Percentiles rank a stretch among this genome's conserved stretches.
Conservation (phyloP, 2,888 invertebrate species). For the Brachyopa scutellaris region DNA sequence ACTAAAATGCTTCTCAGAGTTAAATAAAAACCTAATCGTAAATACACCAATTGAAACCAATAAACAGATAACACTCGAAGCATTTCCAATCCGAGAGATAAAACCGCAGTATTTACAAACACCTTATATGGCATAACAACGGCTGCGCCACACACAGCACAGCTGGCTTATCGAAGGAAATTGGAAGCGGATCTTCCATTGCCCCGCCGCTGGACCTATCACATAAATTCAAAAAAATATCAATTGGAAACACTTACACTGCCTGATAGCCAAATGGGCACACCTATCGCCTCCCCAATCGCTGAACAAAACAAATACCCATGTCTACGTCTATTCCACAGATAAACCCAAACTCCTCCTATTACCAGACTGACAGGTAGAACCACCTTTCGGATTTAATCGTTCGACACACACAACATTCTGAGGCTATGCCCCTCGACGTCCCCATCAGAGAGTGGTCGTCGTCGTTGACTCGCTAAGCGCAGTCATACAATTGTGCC, state of each 20-base stretch:
- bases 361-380: slow-evolving; percentile 71
- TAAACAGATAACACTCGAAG: slow-evolving; percentile 42
- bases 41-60: slow-evolving; percentile 50
- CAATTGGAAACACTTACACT: slow-evolving; percentile 72
- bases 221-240: slow-evolving; percentile 69
- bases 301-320: slow-evolving; percentile 71
- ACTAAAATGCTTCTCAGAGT: slow-evolving; percentile 9
- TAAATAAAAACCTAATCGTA: slow-evolving; percentile 39
- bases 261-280: slow-evolving; percentile 69
- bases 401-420: slow-evolving; percentile 54
- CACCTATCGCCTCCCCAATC: slow-evolving; percentile 72
- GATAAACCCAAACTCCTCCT: slow-evolving; percentile 72
- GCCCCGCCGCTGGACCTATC: slow-evolving; percentile 49
- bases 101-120: slow-evolving; percentile 46
- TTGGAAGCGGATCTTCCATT: slow-evolving; percentile 36
- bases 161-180: slow-evolving; percentile 28
- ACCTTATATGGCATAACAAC: slow-evolving; percentile 16
- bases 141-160: slow-evolving; percentile 17
- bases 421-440: slow-evolving; percentile 62
- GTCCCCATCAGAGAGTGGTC: slow-evolving; percentile 23
- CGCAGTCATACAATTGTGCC: slow-evolving; percentile 54
- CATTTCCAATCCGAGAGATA: slow-evolving; percentile 37
- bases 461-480: slow-evolving; percentile 14
- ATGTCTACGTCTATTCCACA: slow-evolving; percentile 66
- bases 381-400: slow-evolving; percentile 72